Percentiles rank a stretch among this genome's conserved stretches.
Conservation (phyloP, 2,113 vertebrate genomes). For the Garra rufa region DNA sequence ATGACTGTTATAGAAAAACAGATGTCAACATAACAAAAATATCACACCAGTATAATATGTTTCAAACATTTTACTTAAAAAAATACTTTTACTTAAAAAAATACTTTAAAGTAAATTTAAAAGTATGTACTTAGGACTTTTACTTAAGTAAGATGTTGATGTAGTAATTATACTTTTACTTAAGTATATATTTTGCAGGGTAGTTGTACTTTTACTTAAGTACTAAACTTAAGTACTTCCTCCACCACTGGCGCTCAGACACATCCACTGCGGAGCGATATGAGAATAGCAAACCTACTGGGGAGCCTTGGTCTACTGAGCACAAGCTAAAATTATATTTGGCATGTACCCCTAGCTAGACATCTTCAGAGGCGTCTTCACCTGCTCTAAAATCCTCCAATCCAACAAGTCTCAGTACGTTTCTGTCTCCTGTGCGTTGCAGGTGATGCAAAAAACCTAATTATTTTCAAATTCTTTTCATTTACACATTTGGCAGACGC, state of each 20-base stretch:
- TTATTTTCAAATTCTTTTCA: slow-evolving; percentile 1
- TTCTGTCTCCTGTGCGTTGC: neutral
- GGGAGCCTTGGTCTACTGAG: slow-evolving; percentile 13
- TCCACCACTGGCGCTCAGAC: neutral
- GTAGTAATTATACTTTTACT: too few relatives aligned
- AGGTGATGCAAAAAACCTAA: neutral
- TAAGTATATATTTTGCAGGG: too few relatives aligned
- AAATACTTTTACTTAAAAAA: too few relatives aligned
- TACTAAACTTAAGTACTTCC: too few relatives aligned
- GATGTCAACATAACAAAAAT: too few relatives aligned
- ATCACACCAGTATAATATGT: too few relatives aligned
- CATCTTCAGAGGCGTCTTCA: neutral
- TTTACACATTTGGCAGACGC: neutral
- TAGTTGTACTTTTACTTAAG: too few relatives aligned
- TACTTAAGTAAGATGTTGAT: too few relatives aligned
- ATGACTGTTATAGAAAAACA: too few relatives aligned
- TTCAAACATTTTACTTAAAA: too few relatives aligned
- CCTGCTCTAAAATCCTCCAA: neutral
- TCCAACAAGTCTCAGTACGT: slow-evolving; percentile 6
- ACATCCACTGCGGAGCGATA: neutral
- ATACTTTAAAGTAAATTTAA: too few relatives aligned
- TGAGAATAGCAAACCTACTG: slow-evolving; percentile 5
- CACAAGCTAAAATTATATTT: slow-evolving; percentile 25
- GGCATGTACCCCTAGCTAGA: neutral
- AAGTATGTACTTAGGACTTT: too few relatives aligned